Evolutionary conservation across 1,140 invertebrate genomes (phyloP), one percentile per base, ranked within the genome.

Genomic region (Drosophila varians): DNA sequence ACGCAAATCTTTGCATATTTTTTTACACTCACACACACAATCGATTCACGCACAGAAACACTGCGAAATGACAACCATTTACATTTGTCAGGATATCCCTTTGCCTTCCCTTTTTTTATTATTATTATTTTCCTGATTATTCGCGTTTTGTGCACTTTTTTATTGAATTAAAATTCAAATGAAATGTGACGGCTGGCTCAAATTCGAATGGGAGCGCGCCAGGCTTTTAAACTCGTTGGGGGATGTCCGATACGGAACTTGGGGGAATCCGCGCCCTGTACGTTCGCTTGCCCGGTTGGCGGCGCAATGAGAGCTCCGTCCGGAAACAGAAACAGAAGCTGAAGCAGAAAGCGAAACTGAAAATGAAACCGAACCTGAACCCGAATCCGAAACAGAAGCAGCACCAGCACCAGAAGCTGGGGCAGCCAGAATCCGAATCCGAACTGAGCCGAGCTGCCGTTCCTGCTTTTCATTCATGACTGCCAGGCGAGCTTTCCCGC

Each of bases 141-240:
- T 65, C 34, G 26, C 64, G 47, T 74, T 58, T 79, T 79, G 74
- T 80, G 78, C 84, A 74, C 76, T 77, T 74, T 87, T 87, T 87
- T 76, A 86, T 86, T 80, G 80, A 73, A 74, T 76, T 77, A 86
- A 86, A 80, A 86, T 86, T 86, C 80, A 86, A 86, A 86, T 83
- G 46, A 65, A 74, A 65, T 51, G 60, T 62, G 60, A 53, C 46
- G 58, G 47, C 60, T 43, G 45, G 28, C 43, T 19, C 14, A n/a
- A 25, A 36, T 71, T 61, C 45, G 56, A 64, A 62, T 31, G 21
- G 40, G 54, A 45, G 60, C 52, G 60, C 70, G 45, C 31, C 16
- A 42, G 14, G 7, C 5, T 8, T 36, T 21, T 26, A 11, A 23
- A 38, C 28, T 18, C 28, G 26, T 18, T 25, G 4, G 45, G 47